Percentiles rank a stretch among this genome's conserved stretches.
These are phyloP conservation scores for Morus bassanus DNA, from an alignment of 2,797 vertebrate genomes.

Conservation along the genomic window DNA sequence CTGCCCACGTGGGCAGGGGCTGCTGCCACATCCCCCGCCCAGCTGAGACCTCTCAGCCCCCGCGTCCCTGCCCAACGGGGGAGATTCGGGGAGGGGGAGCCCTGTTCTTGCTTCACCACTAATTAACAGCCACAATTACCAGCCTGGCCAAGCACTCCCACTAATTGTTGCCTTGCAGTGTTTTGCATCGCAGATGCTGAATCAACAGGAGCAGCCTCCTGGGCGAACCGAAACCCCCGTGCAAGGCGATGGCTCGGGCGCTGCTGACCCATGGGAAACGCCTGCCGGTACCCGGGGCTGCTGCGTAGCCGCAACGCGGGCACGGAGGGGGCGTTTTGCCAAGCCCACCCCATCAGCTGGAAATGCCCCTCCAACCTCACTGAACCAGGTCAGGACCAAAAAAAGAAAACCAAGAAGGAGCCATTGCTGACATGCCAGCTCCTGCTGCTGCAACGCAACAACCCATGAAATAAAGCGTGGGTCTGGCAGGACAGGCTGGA, in stretches of 20 bases:
- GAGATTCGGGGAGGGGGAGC: not conserved
- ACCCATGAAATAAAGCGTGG: not conserved
- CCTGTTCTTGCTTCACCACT: not conserved
- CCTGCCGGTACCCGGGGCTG: not conserved
- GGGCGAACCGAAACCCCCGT: fast-evolving
- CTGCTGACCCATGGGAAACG: not conserved
- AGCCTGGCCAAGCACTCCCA: not conserved
- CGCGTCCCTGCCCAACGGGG: fast-evolving
- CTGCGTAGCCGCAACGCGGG: fast-evolving
- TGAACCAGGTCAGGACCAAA: not conserved
- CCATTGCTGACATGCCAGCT: not conserved
- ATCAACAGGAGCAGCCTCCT: not conserved
- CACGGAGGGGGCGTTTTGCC: fast-evolving
- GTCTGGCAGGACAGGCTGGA: not conserved
- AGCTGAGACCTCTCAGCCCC: not conserved
- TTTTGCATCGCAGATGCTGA: not conserved
- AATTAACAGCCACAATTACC: not conserved
- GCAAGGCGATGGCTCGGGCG: not conserved
- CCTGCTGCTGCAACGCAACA: not conserved
- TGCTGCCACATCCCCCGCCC: not conserved
- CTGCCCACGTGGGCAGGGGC: not conserved
- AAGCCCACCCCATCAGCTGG: not conserved
- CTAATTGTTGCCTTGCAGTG: constrained; percentile 9
- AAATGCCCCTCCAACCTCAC: not conserved
- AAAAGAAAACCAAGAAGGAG: not conserved